Evolutionary conservation across 2,888 invertebrate species (phyloP).

Genomic region (Syrphus vitripennis): DNA sequence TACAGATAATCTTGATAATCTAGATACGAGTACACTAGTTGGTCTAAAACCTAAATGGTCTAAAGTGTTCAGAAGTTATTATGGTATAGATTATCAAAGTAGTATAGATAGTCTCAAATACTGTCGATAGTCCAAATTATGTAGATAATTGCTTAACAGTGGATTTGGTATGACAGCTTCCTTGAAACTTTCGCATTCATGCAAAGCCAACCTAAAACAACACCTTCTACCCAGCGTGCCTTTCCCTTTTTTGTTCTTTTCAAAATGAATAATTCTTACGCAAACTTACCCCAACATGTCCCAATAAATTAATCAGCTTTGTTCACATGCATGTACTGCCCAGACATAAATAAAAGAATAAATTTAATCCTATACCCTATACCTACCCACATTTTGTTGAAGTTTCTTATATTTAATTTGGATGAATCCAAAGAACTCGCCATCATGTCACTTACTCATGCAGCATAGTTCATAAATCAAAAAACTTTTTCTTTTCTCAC

Average conservation of each 20-base stretch:
- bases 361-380: neutral
- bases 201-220: neutral
- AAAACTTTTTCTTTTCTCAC: slow-evolving; percentile 27
- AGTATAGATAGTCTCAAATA: too few species aligned
- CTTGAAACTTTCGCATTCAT: neutral
- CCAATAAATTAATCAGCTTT: slow-evolving; percentile 17
- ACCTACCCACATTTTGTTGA: slow-evolving; percentile 6
- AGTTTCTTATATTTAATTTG: slow-evolving; percentile 42
- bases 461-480: slow-evolving; percentile 66
- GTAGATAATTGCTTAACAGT: too few species aligned
- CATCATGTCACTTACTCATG: slow-evolving; percentile 42
- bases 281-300: neutral
- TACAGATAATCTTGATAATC: too few species aligned
- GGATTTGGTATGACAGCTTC: neutral
- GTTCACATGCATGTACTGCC: neutral
- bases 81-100: too few species aligned
- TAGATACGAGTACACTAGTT: too few species aligned
- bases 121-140: too few species aligned
- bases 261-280: neutral
- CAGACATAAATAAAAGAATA: neutral
- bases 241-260: neutral
- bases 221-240: neutral
- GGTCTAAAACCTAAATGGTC: too few species aligned
- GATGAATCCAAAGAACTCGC: slow-evolving; percentile 30
- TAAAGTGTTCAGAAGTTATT: too few species aligned